A percentile compares a stretch with the other conserved stretches of the same genome.
These are phyloP conservation scores for Bujurquina vittata DNA, from an alignment of 2,113 vertebrate genomes.

Conservation along the genomic window DNA sequence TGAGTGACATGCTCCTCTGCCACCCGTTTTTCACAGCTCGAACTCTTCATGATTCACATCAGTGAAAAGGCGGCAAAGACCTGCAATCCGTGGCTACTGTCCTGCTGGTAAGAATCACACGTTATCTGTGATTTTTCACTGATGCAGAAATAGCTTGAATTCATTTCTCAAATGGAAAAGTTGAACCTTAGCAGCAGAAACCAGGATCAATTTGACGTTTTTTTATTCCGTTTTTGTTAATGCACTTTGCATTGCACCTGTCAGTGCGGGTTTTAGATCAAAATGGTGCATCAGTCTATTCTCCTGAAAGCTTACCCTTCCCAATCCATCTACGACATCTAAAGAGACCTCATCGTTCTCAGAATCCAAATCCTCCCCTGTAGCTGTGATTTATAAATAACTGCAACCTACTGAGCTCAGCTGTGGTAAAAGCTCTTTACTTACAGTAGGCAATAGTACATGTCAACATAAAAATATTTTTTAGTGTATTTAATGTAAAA, in stretches of 20 bases:
- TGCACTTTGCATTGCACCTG: background rate
- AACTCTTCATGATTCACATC: conserved; percentile 11
- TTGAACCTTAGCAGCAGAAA: background rate
- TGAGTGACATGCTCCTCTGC: conserved; percentile 57
- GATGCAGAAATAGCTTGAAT: background rate
- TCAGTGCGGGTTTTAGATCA: background rate
- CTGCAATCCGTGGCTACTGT: background rate
- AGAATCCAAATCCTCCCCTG: background rate
- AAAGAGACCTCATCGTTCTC: background rate
- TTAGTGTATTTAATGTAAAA: conserved; percentile 26
- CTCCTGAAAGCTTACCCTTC: background rate
- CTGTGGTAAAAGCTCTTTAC: conserved; percentile 15
- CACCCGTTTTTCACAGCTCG: conserved; percentile 57
- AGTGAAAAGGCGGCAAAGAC: background rate
- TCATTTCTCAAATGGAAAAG: background rate
- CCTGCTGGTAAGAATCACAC: conserved; percentile 58
- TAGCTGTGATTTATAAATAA: conserved; percentile 42
- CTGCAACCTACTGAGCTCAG: conserved; percentile 11
- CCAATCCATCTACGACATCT: background rate
- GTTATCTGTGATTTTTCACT: background rate
- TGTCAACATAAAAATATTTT: conserved; percentile 22
- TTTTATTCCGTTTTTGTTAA: background rate
- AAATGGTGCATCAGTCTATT: background rate
- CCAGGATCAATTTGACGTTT: background rate
- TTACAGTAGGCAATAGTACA: conserved; percentile 28